These are phyloP conservation scores for Sthenelais limicola DNA, from an alignment of 2,888 invertebrate species.

Conservation along the genomic window DNA sequence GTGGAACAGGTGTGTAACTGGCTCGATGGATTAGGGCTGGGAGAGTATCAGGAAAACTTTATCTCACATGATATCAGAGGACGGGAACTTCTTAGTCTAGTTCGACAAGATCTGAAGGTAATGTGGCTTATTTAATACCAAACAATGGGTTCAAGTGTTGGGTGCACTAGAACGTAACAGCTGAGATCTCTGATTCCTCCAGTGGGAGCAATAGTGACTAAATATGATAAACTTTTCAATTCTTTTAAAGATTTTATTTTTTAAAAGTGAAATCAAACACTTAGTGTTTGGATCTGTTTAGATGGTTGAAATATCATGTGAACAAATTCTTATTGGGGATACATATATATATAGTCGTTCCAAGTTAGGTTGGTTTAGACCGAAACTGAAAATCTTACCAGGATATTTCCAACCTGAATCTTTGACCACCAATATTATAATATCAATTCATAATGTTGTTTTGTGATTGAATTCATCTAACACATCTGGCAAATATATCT, in stretches of 20 bases:
- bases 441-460: no score
- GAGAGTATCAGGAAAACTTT: conserved; percentile 93
- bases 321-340: no score
- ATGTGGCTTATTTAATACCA: not conserved
- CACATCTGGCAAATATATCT: no score
- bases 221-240: not conserved
- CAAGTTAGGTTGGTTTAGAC: no score
- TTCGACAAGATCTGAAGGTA: conserved; percentile 79
- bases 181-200: not conserved
- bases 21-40: conserved; percentile 89
- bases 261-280: not conserved
- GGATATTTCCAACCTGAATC: no score
- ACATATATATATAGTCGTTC: no score
- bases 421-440: no score
- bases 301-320: no score
- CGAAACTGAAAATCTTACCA: no score
- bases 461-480: no score
- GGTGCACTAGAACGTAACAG: not conserved
- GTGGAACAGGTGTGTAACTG: conserved; percentile 91
- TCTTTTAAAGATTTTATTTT: not conserved
- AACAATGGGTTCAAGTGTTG: not conserved
- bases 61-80: conserved; percentile 93
- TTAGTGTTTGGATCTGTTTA: no score
- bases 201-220: not conserved
- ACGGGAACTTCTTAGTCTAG: conserved; percentile 87